These are phyloP conservation scores for Mamestra brassicae DNA, from an alignment of 2,888 invertebrate genomes.

Conservation along the genomic window DNA sequence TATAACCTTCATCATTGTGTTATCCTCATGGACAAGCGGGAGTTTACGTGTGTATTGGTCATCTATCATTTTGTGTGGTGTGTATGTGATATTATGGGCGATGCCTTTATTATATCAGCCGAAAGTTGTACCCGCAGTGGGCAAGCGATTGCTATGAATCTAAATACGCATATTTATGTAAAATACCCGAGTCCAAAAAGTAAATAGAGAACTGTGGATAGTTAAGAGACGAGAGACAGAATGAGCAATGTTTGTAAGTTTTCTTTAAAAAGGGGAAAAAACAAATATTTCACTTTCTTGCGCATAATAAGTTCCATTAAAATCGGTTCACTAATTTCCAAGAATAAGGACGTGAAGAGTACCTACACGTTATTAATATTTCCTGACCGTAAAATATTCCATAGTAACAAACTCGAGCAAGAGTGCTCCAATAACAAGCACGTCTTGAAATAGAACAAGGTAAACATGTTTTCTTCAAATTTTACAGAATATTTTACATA, in stretches of 20 bases:
- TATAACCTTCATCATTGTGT: conserved; percentile 16
- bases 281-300: too few relatives aligned
- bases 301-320: too few relatives aligned
- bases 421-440: conserved; percentile 27
- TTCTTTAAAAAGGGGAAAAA: too few relatives aligned
- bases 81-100: not conserved
- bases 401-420: not conserved
- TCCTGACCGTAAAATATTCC: not conserved
- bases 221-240: too few relatives aligned
- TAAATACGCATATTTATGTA: too few relatives aligned
- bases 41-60: conserved; percentile 11
- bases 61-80: conserved; percentile 8
- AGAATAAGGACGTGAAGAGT: too few relatives aligned
- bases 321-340: too few relatives aligned
- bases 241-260: too few relatives aligned
- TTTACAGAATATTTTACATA: conserved; percentile 21
- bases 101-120: not conserved
- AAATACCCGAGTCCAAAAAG: too few relatives aligned
- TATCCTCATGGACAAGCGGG: not conserved
- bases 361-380: not conserved
- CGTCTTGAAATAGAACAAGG: conserved; percentile 12
- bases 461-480: conserved; percentile 48
- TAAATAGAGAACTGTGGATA: too few relatives aligned
- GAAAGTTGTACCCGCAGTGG: too few relatives aligned
- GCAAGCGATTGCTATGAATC: too few relatives aligned